phyloP scores from a whole-genome alignment of 2,113 vertebrate species.

The Carassius auratus region DNA sequence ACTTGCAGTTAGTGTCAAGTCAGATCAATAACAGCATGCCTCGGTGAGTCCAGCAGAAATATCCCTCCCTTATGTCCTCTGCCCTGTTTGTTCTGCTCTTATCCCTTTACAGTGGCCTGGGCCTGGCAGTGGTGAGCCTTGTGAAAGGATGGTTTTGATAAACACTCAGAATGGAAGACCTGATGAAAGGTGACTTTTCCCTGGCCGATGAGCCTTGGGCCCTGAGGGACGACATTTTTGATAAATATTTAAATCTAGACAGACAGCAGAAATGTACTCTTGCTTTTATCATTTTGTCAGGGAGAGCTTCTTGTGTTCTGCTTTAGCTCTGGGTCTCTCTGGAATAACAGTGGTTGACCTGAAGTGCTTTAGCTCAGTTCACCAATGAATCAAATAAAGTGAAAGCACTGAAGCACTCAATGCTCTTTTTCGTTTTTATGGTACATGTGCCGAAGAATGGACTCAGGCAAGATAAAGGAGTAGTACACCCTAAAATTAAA shows the following conservation, averaged over 20 bases:
- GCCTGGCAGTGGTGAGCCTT: not conserved
- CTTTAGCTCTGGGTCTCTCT: not conserved
- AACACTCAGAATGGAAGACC: conserved; percentile 39
- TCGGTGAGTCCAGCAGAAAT: conserved; percentile 26
- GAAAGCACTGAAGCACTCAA: conserved; percentile 28
- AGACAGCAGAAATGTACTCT: not conserved
- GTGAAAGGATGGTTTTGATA: conserved; percentile 21
- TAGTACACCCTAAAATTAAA: not conserved
- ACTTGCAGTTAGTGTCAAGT: conserved; percentile 49
- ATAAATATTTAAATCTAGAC: conserved; percentile 29
- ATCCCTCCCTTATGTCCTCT: not conserved
- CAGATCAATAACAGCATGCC: conserved; percentile 45
- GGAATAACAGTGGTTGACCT: conserved; percentile 24
- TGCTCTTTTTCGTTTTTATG: not conserved
- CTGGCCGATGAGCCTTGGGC: not conserved
- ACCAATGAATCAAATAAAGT: conserved; percentile 32
- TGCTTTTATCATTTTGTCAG: conserved; percentile 17
- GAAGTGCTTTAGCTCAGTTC: conserved; percentile 25
- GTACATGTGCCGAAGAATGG: not conserved
- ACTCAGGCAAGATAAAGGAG: conserved; percentile 7
- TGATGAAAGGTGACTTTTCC: conserved; percentile 47
- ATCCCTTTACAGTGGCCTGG: conserved; percentile 14
- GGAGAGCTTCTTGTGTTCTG: not conserved
- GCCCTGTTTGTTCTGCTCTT: conserved; percentile 12
- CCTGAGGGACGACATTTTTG: conserved; percentile 11